These are phyloP conservation scores for Beroe forskalii DNA, from an alignment of 37 sponge, comb jelly and placozoan species.

Conservation along the genomic window DNA sequence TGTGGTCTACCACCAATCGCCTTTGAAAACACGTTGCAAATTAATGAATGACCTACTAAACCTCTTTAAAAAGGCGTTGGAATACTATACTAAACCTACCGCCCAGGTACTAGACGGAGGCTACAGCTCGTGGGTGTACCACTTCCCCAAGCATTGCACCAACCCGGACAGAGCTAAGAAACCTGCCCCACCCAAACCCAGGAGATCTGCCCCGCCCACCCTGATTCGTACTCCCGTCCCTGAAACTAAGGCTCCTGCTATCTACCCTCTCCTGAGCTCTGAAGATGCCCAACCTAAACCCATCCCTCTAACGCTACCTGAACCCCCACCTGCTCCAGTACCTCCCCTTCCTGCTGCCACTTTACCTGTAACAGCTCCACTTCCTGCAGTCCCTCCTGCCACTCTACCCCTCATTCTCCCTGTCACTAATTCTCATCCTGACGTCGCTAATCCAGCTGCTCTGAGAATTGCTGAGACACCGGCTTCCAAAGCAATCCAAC, in stretches of 20 bases:
- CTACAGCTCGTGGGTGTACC: constrained; percentile 29
- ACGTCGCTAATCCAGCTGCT: not conserved
- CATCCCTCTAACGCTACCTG: not conserved
- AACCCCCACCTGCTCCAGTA: not conserved
- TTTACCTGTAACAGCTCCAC: not conserved
- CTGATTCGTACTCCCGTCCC: not conserved
- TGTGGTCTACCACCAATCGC: no score
- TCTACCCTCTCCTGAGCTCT: constrained; percentile 1
- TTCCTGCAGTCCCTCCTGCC: no score
- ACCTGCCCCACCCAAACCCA: not conserved
- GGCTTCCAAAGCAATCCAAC: not conserved
- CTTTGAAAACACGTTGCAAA: no score
- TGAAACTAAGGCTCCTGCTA: not conserved
- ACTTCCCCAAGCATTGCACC: constrained; percentile 56
- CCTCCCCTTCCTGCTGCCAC: not conserved
- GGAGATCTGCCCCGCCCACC: not conserved
- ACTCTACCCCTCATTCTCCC: no score
- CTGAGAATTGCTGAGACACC: no score
- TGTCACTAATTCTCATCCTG: not conserved
- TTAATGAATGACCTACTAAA: no score
- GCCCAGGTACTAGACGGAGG: constrained; percentile 44
- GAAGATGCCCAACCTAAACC: constrained; percentile 43
- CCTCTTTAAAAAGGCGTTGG: no score
- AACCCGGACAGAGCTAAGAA: constrained; percentile 41
- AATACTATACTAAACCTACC: not conserved